Evolutionary conservation across 2,797 vertebrate species (phyloP).

Genomic region (Taenioides sp.): DNA sequence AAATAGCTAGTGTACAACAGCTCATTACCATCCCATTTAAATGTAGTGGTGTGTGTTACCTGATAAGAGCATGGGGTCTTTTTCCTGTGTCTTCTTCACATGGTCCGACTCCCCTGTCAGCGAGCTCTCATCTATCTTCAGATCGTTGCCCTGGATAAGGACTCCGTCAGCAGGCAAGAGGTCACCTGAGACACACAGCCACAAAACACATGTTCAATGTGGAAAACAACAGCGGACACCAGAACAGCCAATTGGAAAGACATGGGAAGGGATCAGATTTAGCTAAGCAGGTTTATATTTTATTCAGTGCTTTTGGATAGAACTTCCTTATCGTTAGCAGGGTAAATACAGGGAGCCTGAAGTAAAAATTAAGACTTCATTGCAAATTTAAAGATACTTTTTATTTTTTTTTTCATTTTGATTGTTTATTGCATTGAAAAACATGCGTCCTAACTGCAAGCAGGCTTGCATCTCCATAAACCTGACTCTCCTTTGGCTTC

Average conservation of each 20-base stretch:
- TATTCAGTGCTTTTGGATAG: neutral
- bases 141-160: conserved; percentile 94
- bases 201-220: conserved; percentile 4
- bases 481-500: too few relatives aligned
- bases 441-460: too few relatives aligned
- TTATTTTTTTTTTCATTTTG: too few relatives aligned
- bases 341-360: too few relatives aligned
- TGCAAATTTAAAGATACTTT: too few relatives aligned
- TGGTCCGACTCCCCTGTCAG: conserved; percentile 97
- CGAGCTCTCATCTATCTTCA: conserved; percentile 97
- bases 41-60: conserved; percentile 68
- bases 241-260: neutral
- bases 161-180: conserved; percentile 93
- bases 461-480: too few relatives aligned
- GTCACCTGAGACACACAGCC: conserved; percentile 81
- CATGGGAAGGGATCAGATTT: neutral
- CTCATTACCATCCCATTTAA: neutral
- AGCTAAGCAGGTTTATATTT: neutral
- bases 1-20: too few relatives aligned
- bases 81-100: conserved; percentile 91
- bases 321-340: neutral
- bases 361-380: too few relatives aligned
- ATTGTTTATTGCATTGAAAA: too few relatives aligned
- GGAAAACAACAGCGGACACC: neutral
- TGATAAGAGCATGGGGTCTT: conserved; percentile 95